These are phyloP conservation scores for Zoroaster sp. DNA, from an alignment of 53 echinoderm and acorn worm species.

Conservation along the genomic window DNA sequence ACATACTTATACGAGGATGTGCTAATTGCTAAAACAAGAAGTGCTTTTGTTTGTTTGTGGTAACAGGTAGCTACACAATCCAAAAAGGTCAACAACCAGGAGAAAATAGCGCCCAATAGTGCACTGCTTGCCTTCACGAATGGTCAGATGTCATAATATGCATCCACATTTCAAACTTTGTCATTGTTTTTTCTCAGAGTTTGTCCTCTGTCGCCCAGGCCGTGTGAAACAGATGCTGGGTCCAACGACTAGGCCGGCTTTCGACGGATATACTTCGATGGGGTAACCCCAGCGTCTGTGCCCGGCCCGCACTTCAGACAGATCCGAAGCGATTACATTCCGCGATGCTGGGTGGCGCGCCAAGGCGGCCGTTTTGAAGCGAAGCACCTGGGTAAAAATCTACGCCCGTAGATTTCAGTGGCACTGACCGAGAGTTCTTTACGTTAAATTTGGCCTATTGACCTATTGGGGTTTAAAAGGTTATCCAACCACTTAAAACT, in stretches of 20 bases:
- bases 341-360: constrained; percentile 63
- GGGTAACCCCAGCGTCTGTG: background rate
- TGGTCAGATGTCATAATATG: background rate
- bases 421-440: constrained; percentile 54
- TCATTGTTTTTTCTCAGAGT: background rate
- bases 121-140: background rate
- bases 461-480: constrained; percentile 22
- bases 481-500: background rate
- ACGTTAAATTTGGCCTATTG: constrained; percentile 53
- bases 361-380: constrained; percentile 50
- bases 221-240: constrained; percentile 20
- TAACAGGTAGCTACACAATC: background rate
- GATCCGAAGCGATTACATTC: constrained; percentile 61
- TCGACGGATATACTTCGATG: background rate
- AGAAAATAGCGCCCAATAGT: background rate
- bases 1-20: too few species aligned
- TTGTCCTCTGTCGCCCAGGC: background rate
- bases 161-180: background rate
- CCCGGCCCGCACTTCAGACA: constrained; percentile 3
- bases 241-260: background rate
- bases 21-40: too few species aligned
- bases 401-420: background rate
- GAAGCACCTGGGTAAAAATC: constrained; percentile 42
- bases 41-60: too few species aligned
- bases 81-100: constrained; percentile 8